These are phyloP conservation scores for Synergus laeviventris DNA, from an alignment of 2,888 invertebrate genomes.

Conservation along the genomic window DNA sequence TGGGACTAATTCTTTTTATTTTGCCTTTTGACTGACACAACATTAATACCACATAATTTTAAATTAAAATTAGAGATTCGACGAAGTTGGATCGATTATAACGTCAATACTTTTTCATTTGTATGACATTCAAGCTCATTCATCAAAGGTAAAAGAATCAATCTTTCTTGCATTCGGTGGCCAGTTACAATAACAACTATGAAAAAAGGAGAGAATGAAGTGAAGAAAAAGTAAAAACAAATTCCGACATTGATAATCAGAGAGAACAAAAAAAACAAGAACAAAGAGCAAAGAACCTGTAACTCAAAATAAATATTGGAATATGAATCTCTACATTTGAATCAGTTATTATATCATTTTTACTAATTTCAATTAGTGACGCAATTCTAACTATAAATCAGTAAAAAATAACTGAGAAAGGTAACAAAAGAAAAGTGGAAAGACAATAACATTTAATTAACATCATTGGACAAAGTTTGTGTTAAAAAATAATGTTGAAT, in stretches of 20 bases:
- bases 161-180: neutral
- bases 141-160: neutral
- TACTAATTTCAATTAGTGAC: no score
- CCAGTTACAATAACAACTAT: neutral
- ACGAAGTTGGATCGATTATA: neutral
- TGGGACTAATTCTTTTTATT: neutral
- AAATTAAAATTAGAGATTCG: neutral
- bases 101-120: neutral
- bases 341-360: no score
- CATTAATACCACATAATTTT: constrained; percentile 1
- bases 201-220: neutral
- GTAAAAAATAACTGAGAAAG: no score
- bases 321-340: no score
- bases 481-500: neutral
- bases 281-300: no score
- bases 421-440: neutral
- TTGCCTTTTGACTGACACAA: neutral
- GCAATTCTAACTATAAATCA: no score
- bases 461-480: neutral
- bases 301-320: no score
- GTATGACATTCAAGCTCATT: neutral
- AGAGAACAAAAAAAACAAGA: neutral
- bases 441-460: neutral
- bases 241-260: neutral
- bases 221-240: neutral